Conservation (phyloP, 2,113 vertebrate genomes). For the Ploceus nigricollis region DNA sequence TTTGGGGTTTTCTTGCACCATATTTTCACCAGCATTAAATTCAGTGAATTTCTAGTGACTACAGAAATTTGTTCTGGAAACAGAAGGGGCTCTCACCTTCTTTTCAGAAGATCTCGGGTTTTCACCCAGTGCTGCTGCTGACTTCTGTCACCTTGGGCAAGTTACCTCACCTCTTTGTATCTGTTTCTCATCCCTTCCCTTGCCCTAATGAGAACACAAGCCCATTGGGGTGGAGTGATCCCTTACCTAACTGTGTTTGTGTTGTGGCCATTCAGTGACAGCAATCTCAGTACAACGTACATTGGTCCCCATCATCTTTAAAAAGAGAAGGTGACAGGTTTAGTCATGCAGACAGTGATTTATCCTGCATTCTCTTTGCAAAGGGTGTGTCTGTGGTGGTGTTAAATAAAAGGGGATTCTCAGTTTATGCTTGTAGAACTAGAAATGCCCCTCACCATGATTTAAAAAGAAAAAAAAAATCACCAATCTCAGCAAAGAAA, state of each 20-base stretch:
- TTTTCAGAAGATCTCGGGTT: background rate
- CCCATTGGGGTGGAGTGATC: background rate
- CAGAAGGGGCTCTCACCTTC: background rate
- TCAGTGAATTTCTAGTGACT: background rate
- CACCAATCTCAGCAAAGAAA: background rate
- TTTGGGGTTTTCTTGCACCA: background rate
- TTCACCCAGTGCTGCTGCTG: background rate
- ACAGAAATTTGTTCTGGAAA: background rate
- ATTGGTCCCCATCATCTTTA: background rate
- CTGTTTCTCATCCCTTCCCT: conserved; percentile 43
- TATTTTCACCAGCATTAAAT: background rate
- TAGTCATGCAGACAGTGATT: background rate
- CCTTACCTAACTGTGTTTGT: conserved; percentile 35
- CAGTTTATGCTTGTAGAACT: background rate
- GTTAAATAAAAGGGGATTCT: background rate
- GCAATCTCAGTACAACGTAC: background rate
- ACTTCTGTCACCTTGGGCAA: conserved; percentile 60
- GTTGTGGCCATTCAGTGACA: background rate
- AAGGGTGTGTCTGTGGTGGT: background rate
- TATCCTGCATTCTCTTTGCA: background rate
- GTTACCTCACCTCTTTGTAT: conserved; percentile 63
- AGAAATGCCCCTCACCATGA: background rate
- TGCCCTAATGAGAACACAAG: conserved; percentile 16
- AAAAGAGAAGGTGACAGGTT: background rate
- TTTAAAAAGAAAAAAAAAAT: background rate